Evolutionary conservation across 2,113 vertebrate species (phyloP).

Genomic region (Saguinus midas): DNA sequence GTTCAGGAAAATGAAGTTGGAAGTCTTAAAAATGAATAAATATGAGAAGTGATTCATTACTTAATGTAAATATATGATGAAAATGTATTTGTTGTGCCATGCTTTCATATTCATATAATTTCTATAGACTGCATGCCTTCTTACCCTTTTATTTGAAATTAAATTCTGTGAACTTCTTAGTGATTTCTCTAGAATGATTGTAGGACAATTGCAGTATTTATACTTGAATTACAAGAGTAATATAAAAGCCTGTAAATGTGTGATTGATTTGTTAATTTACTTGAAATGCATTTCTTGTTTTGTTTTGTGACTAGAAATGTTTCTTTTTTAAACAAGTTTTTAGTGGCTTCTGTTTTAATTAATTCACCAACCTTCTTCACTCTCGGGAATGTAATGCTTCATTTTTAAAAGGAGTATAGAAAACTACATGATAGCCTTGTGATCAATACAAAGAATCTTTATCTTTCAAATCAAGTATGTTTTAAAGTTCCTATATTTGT

Average conservation of each 20-base stretch:
- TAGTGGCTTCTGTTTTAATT: constrained; percentile 29
- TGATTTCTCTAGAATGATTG: neutral
- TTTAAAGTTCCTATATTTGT: constrained; percentile 24
- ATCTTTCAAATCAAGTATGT: constrained; percentile 26
- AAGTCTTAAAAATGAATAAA: constrained; percentile 37
- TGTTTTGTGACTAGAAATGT: constrained; percentile 29
- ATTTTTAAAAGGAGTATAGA: neutral
- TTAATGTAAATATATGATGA: neutral
- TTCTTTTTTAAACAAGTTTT: constrained; percentile 34
- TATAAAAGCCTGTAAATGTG: neutral
- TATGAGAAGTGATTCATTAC: constrained; percentile 14
- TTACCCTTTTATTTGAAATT: constrained; percentile 43
- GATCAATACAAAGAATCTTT: neutral
- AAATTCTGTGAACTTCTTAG: constrained; percentile 23
- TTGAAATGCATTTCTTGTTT: constrained; percentile 22
- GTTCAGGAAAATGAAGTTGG: constrained; percentile 59
- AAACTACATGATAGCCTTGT: neutral
- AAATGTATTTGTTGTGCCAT: constrained; percentile 5
- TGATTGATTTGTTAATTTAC: constrained; percentile 38
- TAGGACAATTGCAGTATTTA: neutral
- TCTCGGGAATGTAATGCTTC: constrained; percentile 17
- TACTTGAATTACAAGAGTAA: constrained; percentile 27
- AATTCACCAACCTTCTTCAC: neutral
- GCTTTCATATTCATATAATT: neutral
- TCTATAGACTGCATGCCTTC: neutral